These are phyloP conservation scores for Hyla sarda DNA, from an alignment of 2,113 vertebrate genomes.

Conservation along the genomic window DNA sequence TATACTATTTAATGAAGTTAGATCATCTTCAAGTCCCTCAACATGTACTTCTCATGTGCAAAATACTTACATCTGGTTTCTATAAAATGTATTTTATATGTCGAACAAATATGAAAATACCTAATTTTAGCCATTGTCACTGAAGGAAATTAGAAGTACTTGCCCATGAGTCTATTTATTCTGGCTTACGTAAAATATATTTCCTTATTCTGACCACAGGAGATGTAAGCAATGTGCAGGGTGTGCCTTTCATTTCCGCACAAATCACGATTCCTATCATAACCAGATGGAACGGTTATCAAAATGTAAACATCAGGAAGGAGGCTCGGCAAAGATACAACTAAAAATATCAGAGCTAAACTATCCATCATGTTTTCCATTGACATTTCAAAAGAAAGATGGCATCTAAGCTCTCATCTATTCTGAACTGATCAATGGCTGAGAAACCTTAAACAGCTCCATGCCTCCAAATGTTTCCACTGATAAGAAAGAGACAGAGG, in stretches of 20 bases:
- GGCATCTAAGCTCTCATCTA: constrained; percentile 30
- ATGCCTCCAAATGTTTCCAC: constrained; percentile 36
- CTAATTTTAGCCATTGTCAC: constrained; percentile 8
- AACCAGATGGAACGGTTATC: constrained; percentile 76
- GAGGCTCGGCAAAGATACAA: constrained; percentile 61
- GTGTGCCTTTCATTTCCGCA: constrained; percentile 62
- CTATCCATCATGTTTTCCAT: constrained; percentile 29
- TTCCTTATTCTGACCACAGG: constrained; percentile 32
- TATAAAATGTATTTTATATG: constrained; percentile 5
- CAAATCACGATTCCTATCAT: constrained; percentile 67
- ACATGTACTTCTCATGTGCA: not conserved
- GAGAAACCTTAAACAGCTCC: constrained; percentile 1
- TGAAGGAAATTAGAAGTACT: constrained; percentile 24
- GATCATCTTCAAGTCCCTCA: not conserved
- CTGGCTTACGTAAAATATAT: constrained; percentile 22
- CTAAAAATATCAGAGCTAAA: constrained; percentile 45
- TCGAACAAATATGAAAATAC: constrained; percentile 1
- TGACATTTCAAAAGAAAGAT: constrained; percentile 30
- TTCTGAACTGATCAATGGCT: constrained; percentile 40
- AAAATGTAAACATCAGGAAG: constrained; percentile 71
- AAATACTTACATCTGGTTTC: not conserved
- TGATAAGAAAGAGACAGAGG: not conserved
- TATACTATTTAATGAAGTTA: too few species aligned
- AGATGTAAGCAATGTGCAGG: constrained; percentile 47
- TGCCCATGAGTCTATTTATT: constrained; percentile 40